These are phyloP conservation scores for Corvus cornix DNA, from an alignment of 2,113 vertebrate species.

Conservation along the genomic window DNA sequence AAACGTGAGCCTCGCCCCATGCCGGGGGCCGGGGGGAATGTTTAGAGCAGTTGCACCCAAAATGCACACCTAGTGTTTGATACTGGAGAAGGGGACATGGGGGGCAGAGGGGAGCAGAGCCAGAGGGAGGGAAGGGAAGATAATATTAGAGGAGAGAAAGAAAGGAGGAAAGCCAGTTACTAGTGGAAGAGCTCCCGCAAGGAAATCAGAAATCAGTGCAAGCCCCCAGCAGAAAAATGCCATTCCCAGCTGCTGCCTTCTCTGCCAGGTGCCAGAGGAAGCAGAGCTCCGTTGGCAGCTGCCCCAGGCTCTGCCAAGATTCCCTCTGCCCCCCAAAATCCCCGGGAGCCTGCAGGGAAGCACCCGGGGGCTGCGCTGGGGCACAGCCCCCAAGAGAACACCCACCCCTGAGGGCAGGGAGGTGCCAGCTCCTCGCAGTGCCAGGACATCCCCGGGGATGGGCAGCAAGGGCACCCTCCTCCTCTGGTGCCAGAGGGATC, in stretches of 20 bases:
- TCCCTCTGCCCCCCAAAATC: neutral
- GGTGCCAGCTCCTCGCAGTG: fast-evolving
- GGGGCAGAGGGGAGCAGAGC: neutral
- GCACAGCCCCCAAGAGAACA: neutral
- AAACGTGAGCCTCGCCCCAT: fast-evolving
- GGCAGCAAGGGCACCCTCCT: neutral
- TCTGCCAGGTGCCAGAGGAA: neutral
- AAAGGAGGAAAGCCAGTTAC: neutral
- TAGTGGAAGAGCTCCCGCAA: neutral
- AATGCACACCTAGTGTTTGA: neutral
- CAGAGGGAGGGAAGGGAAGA: neutral
- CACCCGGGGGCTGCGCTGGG: neutral
- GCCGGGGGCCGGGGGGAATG: neutral
- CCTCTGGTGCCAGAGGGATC: neutral
- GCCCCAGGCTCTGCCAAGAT: neutral
- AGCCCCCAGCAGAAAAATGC: neutral
- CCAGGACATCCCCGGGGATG: neutral
- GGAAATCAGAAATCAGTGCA: neutral
- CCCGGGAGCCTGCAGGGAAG: neutral
- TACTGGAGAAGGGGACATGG: neutral
- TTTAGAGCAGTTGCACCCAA: neutral
- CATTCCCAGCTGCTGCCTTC: neutral
- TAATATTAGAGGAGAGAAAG: neutral
- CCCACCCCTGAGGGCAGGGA: neutral
- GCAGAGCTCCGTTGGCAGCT: neutral